phyloP scores from a whole-genome alignment of 1,140 invertebrate genomes.

The Drosophila auraria region DNA sequence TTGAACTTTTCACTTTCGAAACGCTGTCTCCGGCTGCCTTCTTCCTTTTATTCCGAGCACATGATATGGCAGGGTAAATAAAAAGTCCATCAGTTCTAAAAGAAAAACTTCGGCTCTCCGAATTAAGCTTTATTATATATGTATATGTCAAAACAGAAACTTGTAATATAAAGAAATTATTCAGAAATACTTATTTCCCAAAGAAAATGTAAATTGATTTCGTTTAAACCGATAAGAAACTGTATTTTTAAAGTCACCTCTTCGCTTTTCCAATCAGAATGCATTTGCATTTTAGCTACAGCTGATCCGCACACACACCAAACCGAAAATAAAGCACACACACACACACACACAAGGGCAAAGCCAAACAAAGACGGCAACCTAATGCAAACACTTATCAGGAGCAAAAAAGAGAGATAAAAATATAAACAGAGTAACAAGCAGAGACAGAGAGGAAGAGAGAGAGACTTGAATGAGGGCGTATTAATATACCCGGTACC shows the following conservation, averaged over 20 bases:
- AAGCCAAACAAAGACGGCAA: conserved; percentile 25
- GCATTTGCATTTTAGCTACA: conserved; percentile 24
- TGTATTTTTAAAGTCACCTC: conserved; percentile 26
- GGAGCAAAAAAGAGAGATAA: conserved; percentile 17
- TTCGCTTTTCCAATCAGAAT: conserved; percentile 6
- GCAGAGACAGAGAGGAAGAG: not conserved
- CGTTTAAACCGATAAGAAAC: not conserved
- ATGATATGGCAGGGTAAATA: conserved; percentile 27
- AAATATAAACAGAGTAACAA: conserved; percentile 24
- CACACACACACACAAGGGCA: conserved; percentile 19
- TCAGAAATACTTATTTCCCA: not conserved
- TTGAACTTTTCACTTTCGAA: conserved; percentile 69
- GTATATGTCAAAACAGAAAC: not conserved
- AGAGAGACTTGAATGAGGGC: conserved; percentile 33
- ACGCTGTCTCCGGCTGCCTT: conserved; percentile 24
- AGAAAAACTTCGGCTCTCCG: too few relatives aligned
- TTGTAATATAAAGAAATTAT: not conserved
- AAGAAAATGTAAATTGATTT: not conserved
- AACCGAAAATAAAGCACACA: conserved; percentile 7
- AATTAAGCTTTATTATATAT: too few relatives aligned
- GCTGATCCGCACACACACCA: conserved; percentile 29
- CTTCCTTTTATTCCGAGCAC: conserved; percentile 14
- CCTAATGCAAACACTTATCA: conserved; percentile 72
- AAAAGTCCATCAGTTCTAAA: conserved; percentile 13
- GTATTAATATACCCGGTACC: conserved; percentile 19